Conservation (phyloP, 2,888 invertebrate genomes). For the Patella caerulea region DNA sequence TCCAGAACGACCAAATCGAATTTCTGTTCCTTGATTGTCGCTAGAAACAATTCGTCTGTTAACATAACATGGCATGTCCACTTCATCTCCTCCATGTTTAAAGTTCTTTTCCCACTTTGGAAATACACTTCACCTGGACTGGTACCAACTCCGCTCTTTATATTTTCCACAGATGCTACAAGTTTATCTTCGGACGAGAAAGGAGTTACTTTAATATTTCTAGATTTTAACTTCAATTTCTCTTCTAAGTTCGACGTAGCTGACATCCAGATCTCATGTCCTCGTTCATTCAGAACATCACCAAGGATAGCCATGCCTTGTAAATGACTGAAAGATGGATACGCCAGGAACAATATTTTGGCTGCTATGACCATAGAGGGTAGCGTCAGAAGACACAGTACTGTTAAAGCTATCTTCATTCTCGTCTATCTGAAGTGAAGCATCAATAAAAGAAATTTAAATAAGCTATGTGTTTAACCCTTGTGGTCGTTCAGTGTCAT, state of each 20-base stretch:
- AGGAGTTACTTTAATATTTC: neutral
- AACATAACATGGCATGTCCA: neutral
- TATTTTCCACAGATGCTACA: neutral
- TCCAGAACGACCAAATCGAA: slow-evolving; percentile 37
- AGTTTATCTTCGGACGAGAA: neutral
- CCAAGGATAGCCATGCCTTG: neutral
- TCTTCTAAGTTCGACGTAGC: neutral
- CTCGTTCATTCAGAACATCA: neutral
- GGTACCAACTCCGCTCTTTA: neutral
- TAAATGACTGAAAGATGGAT: neutral
- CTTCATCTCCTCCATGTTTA: neutral
- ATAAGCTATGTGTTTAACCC: too few relatives aligned
- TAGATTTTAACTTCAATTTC: neutral
- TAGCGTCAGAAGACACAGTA: neutral
- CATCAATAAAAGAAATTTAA: too few relatives aligned
- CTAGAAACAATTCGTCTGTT: neutral
- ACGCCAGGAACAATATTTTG: neutral
- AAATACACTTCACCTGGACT: neutral
- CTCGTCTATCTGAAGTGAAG: too few relatives aligned
- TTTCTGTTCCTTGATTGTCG: slow-evolving; percentile 11
- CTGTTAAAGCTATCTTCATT: too few relatives aligned
- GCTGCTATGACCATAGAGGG: neutral
- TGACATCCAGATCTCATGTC: neutral
- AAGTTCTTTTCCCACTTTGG: neutral
- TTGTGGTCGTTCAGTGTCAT: too few relatives aligned